Percentiles rank a stretch among this genome's conserved stretches.
Conservation (phyloP, 2,797 vertebrate genomes). For the Macropus fuliginosus region DNA sequence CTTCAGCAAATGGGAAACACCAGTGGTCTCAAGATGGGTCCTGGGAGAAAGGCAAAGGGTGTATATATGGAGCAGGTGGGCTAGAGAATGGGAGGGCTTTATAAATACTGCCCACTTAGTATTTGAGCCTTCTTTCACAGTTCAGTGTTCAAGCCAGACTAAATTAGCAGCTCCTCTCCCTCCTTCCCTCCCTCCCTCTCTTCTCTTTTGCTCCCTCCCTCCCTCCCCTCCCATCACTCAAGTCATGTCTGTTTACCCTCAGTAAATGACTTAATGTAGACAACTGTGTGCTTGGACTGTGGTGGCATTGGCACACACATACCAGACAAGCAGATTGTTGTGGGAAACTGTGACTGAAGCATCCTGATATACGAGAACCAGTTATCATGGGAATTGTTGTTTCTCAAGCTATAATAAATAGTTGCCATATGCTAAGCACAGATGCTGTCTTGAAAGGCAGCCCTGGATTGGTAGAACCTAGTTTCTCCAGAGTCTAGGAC, state of each 20-base stretch:
- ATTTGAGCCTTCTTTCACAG: constrained; percentile 82
- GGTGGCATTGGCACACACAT: constrained; percentile 83
- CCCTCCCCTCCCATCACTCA: constrained; percentile 83
- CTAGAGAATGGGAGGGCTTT: constrained; percentile 67
- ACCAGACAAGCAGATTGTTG: constrained; percentile 85
- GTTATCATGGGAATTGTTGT: constrained; percentile 87
- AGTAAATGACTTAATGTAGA: constrained; percentile 84
- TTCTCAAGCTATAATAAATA: constrained; percentile 87
- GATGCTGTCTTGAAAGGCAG: constrained; percentile 86
- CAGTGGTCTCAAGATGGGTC: not conserved
- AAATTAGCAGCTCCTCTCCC: constrained; percentile 79
- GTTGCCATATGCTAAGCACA: constrained; percentile 88
- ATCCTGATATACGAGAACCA: constrained; percentile 86
- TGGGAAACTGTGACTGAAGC: constrained; percentile 84
- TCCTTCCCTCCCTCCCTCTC: not conserved
- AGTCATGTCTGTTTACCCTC: constrained; percentile 86
- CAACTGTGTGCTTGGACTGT: constrained; percentile 83
- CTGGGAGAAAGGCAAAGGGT: not conserved
- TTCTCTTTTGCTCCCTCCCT: constrained; percentile 76
- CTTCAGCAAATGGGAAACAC: not conserved
- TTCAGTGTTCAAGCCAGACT: constrained; percentile 80
- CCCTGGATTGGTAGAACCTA: constrained; percentile 79
- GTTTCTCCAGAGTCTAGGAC: constrained; percentile 78
- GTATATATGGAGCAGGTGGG: not conserved
- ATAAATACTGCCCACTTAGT: constrained; percentile 84